These are phyloP conservation scores for Bovichtus diacanthus DNA, from an alignment of 2,797 vertebrate species.

Conservation along the genomic window DNA sequence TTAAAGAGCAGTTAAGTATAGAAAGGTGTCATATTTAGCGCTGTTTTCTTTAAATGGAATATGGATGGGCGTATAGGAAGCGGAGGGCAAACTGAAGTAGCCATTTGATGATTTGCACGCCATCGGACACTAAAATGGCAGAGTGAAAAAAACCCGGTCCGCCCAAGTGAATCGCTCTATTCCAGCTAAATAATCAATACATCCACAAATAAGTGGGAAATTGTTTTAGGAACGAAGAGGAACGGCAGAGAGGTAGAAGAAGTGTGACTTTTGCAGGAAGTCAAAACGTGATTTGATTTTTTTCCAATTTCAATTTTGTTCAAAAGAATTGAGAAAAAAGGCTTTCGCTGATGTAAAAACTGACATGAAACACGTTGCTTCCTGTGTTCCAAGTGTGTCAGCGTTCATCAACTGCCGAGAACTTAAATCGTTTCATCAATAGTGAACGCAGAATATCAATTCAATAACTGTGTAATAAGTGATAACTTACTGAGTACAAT, in stretches of 20 bases:
- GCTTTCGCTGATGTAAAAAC: background rate
- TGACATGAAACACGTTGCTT: background rate
- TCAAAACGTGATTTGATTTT: background rate
- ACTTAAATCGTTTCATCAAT: background rate
- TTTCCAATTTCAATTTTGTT: too few species aligned
- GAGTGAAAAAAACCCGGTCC: constrained; percentile 10
- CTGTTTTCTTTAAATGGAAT: constrained; percentile 57
- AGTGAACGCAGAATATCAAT: background rate
- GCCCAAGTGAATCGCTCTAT: constrained; percentile 11
- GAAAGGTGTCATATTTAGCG: constrained; percentile 63
- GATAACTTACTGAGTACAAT: constrained; percentile 14
- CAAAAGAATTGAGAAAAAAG: background rate
- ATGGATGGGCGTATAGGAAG: constrained; percentile 48
- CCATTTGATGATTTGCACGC: constrained; percentile 41
- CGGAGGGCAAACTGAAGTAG: constrained; percentile 33
- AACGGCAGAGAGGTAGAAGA: background rate
- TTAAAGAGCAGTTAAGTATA: constrained; percentile 78
- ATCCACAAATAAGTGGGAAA: background rate
- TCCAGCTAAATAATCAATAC: constrained; percentile 1
- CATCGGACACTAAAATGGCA: constrained; percentile 9
- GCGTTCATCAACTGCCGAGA: background rate
- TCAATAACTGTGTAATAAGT: too few species aligned
- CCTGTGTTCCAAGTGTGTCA: background rate
- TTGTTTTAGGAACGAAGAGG: background rate
- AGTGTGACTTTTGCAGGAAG: background rate